phyloP scores from a whole-genome alignment of 2,113 vertebrate genomes.

The Mirza zaza region DNA sequence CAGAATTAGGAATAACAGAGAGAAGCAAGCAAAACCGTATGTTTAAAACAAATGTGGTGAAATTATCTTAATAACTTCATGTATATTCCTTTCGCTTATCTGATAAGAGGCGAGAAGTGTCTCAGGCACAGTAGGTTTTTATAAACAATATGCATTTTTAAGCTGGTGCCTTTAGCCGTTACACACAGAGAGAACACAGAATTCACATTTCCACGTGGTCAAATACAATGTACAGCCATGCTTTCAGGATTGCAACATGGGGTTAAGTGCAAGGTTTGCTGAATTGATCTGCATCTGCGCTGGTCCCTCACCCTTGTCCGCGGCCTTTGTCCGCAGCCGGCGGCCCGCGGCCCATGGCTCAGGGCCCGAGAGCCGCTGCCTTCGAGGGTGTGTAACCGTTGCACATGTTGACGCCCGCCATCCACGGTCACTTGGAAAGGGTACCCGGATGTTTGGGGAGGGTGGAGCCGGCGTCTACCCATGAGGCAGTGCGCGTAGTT shows the following conservation, averaged over 20 bases:
- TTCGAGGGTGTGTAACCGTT: background rate
- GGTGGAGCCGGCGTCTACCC: conserved; percentile 38
- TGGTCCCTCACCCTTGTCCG: too few relatives aligned
- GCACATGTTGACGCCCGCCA: background rate
- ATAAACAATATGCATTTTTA: background rate
- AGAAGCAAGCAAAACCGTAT: background rate
- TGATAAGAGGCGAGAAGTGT: background rate
- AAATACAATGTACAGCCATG: background rate
- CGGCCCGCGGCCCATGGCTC: accelerated
- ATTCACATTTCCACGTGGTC: background rate
- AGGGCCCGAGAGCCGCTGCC: accelerated
- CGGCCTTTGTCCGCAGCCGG: too few relatives aligned
- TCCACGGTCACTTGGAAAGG: background rate
- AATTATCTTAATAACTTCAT: background rate
- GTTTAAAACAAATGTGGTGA: background rate
- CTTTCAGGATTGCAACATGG: background rate
- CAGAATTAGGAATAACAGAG: background rate
- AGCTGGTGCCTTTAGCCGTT: background rate
- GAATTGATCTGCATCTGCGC: background rate
- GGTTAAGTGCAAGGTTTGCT: background rate
- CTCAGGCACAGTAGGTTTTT: background rate
- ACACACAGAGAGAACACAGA: background rate
- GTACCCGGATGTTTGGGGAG: conserved; percentile 58
- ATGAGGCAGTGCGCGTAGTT: conserved; percentile 37
- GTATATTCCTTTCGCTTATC: background rate